Conservation (phyloP, 2,113 vertebrate species). For the Cranoglanis bouderius region DNA sequence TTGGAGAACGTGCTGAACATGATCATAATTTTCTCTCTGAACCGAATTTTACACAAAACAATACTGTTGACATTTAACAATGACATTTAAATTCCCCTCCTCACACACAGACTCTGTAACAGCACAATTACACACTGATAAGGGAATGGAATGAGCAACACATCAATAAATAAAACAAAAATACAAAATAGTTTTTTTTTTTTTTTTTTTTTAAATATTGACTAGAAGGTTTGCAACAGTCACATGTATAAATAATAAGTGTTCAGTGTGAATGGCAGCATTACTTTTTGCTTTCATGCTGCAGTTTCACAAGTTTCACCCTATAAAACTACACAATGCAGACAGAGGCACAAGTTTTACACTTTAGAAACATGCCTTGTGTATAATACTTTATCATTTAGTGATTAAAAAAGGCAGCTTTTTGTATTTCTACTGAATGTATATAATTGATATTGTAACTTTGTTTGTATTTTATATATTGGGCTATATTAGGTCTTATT, state of each 20-base stretch:
- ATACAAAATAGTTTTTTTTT: too few relatives aligned
- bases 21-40: not conserved
- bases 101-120: not conserved
- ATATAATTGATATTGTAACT: too few relatives aligned
- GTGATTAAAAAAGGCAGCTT: too few relatives aligned
- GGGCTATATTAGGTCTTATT: too few relatives aligned
- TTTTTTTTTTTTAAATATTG: too few relatives aligned
- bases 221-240: not conserved
- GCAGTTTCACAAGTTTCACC: conserved; percentile 71
- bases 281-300: conserved; percentile 69
- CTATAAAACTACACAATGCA: conserved; percentile 73
- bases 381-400: too few relatives aligned
- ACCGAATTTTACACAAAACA: not conserved
- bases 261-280: conserved; percentile 31
- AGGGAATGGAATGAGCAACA: not conserved
- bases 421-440: too few relatives aligned
- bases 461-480: too few relatives aligned
- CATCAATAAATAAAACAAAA: not conserved
- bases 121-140: not conserved
- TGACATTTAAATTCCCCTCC: not conserved
- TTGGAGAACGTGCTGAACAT: conserved; percentile 97
- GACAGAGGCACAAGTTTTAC: conserved; percentile 56
- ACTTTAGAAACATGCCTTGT: too few relatives aligned
- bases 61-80: not conserved
- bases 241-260: not conserved